These are phyloP conservation scores for Smittia aterrima DNA, from an alignment of 2,888 invertebrate species.

Conservation along the genomic window DNA sequence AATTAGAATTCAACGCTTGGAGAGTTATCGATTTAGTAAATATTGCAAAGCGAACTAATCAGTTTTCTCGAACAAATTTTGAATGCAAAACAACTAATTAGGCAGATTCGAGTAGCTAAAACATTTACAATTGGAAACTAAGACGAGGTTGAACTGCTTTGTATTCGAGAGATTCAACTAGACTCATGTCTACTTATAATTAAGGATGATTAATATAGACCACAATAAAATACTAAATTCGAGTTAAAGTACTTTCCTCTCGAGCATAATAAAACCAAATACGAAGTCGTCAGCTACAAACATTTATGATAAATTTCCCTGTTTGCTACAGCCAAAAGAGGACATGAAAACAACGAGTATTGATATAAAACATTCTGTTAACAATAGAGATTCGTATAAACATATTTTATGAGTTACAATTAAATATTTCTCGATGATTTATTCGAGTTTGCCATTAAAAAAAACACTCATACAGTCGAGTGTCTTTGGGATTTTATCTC, in stretches of 20 bases:
- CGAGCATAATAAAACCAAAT: background rate
- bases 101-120: too few relatives aligned
- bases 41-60: too few relatives aligned
- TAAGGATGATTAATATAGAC: constrained; percentile 1
- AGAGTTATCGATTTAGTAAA: too few relatives aligned
- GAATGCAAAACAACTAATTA: too few relatives aligned
- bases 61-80: too few relatives aligned
- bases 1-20: too few relatives aligned
- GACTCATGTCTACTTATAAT: constrained; percentile 6
- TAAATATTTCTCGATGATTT: constrained; percentile 35
- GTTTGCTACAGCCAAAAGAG: constrained; percentile 1
- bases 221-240: constrained; percentile 1
- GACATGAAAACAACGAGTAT: constrained; percentile 15
- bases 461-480: background rate
- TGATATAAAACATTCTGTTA: constrained; percentile 32
- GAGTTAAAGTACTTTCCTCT: constrained; percentile 7
- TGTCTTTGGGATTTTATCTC: background rate
- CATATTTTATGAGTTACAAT: constrained; percentile 38
- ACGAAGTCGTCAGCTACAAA: background rate
- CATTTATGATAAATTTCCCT: constrained; percentile 10
- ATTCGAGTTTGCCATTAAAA: constrained; percentile 37
- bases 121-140: too few relatives aligned
- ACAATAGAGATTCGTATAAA: constrained; percentile 24
- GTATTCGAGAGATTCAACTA: background rate
- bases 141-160: too few relatives aligned